Conservation (phyloP, 2,113 vertebrate species). For the Romanogobio albipinnatus region DNA sequence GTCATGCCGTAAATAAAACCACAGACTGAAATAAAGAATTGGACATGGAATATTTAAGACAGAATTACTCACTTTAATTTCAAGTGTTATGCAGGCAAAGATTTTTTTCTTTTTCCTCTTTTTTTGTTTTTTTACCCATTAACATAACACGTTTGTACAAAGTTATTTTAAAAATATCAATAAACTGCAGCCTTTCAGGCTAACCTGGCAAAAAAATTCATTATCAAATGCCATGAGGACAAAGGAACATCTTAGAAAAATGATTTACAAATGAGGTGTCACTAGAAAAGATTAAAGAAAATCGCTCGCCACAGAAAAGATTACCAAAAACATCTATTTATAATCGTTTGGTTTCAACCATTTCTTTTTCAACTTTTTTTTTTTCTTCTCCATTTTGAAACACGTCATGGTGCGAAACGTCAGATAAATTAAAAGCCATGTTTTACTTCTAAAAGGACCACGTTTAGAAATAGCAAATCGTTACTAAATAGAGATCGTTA, state of each 20-base stretch:
- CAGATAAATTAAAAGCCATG: slow-evolving; percentile 66
- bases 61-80: slow-evolving; percentile 92
- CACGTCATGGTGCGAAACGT: slow-evolving; percentile 69
- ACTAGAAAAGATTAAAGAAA: slow-evolving; percentile 91
- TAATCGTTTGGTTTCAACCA: slow-evolving; percentile 78
- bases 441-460: slow-evolving; percentile 65
- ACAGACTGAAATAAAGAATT: slow-evolving; percentile 43
- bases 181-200: slow-evolving; percentile 92
- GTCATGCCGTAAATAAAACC: background rate
- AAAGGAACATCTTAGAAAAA: slow-evolving; percentile 89
- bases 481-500: slow-evolving; percentile 69
- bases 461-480: slow-evolving; percentile 69
- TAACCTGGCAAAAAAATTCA: slow-evolving; percentile 87
- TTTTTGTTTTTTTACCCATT: slow-evolving; percentile 84
- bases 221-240: slow-evolving; percentile 93
- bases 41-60: slow-evolving; percentile 57
- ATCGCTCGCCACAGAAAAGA: slow-evolving; percentile 77
- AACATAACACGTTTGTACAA: slow-evolving; percentile 98
- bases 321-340: slow-evolving; percentile 79
- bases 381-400: slow-evolving; percentile 68
- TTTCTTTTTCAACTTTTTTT: slow-evolving; percentile 64
- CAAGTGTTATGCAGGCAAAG: slow-evolving; percentile 95
- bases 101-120: slow-evolving; percentile 83
- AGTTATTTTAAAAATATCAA: slow-evolving; percentile 98
- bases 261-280: slow-evolving; percentile 99